These are phyloP conservation scores for Catharus fuscescens DNA, from an alignment of 2,113 vertebrate genomes.

Conservation along the genomic window DNA sequence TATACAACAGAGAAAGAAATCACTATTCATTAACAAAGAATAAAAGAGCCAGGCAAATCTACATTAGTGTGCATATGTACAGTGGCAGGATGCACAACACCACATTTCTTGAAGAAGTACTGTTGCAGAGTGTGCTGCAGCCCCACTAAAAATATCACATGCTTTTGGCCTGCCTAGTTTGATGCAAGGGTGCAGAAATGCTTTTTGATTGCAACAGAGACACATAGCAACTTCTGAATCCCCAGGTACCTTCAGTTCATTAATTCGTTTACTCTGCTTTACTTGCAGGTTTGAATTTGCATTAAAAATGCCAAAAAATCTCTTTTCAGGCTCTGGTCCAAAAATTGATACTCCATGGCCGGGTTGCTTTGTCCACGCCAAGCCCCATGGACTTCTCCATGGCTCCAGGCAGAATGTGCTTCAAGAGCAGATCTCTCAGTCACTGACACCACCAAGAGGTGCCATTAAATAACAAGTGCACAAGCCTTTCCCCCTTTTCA, in stretches of 20 bases:
- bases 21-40: slow-evolving; percentile 33
- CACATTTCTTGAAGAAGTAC: background rate
- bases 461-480: background rate
- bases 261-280: background rate
- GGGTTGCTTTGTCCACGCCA: rapidly evolving
- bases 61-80: background rate
- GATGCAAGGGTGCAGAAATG: background rate
- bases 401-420: rapidly evolving
- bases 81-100: slow-evolving; percentile 17
- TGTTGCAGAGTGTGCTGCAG: background rate
- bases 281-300: background rate
- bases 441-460: background rate
- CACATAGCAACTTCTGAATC: background rate
- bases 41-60: slow-evolving; percentile 4
- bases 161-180: background rate
- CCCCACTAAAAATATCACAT: background rate
- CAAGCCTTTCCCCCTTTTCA: rapidly evolving
- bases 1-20: slow-evolving; percentile 14
- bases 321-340: background rate
- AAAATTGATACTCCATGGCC: background rate
- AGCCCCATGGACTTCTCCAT: background rate
- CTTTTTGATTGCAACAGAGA: background rate
- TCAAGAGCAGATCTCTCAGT: background rate
- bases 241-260: background rate
- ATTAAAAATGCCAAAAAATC: background rate